A percentile compares a stretch with the other conserved stretches of the same genome.
These are phyloP conservation scores for Archocentrus centrarchus DNA, from an alignment of 2,113 vertebrate genomes.

Conservation along the genomic window DNA sequence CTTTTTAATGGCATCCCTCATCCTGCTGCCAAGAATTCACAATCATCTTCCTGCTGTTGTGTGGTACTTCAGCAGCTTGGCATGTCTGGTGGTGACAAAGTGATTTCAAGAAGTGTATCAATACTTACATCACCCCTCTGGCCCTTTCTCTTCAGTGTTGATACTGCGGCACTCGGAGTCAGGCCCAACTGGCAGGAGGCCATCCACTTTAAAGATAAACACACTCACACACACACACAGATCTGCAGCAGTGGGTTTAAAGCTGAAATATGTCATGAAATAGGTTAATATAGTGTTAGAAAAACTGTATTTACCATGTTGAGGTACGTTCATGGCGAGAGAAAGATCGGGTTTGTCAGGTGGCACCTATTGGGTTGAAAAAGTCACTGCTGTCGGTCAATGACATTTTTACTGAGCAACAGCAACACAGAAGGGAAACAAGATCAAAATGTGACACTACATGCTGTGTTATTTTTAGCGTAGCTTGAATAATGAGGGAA, in stretches of 20 bases:
- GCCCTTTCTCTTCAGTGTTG: constrained; percentile 61
- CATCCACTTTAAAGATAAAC: constrained; percentile 46
- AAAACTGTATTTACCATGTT: neutral
- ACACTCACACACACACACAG: neutral
- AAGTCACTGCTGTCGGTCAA: neutral
- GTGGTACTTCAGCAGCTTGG: constrained; percentile 34
- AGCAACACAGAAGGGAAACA: neutral
- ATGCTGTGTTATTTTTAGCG: neutral
- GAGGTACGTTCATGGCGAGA: neutral
- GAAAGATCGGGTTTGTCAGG: neutral
- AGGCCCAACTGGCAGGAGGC: constrained; percentile 65
- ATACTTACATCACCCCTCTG: constrained; percentile 76
- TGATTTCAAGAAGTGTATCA: constrained; percentile 78
- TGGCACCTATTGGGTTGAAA: neutral
- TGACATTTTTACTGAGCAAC: neutral
- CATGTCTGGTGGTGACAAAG: constrained; percentile 55
- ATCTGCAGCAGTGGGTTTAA: neutral
- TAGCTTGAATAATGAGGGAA: neutral
- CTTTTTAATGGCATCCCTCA: constrained; percentile 79
- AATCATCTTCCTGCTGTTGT: constrained; percentile 59
- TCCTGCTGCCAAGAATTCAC: constrained; percentile 76
- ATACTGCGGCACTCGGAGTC: constrained; percentile 57
- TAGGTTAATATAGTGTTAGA: neutral
- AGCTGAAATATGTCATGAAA: neutral
- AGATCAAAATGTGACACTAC: neutral